Evolutionary conservation across 1,140 invertebrate species (phyloP), one percentile per base, ranked within the genome.

Genomic region (Anoplophora glabripennis): DNA sequence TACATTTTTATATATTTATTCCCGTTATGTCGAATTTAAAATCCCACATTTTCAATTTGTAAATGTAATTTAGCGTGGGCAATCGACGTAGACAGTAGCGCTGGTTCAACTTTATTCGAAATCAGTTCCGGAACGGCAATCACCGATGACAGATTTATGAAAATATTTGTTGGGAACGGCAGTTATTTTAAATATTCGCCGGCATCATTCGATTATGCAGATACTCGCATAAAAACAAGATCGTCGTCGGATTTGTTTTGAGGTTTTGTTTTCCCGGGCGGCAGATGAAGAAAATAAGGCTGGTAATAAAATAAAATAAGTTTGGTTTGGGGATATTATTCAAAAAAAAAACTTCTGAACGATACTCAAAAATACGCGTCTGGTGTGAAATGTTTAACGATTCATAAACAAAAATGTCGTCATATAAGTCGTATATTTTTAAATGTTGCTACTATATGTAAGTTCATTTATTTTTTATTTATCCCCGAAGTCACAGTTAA

Each of bases 131-230:
- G 57, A 69, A 65, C 65, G 64, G 70, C 70, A 73, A 72, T 73
- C 70, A 73, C 66, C 69, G 65, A 70, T 75, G 73, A 73, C 73
- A 75, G 73, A 75, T 75, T 75, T 75, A 75, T 75, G 73, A 75
- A 75, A 75, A 75, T 75, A 75, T 75, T 75, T 75, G 73, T 72
- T 66, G 56, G 73, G 57, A 70, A 68, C 67, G 72, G 70, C 71
- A 70, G 73, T 74, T 74, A 74, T 74, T 73, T 72, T 71, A 74
- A 75, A 75, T 72, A 74, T 74, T 74, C 73, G 64, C 48, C 64
- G 67, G 64, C 69, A 69, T 75, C 71, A 75, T 75, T 73, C 66
- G 71, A 75, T 75, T 75, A 75, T 75, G 73, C 70, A 74, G 69
- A 47, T 57, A 64, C 55, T 63, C 61, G 54, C 67, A 68, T 68